Percentiles rank a stretch among this genome's conserved stretches.
phyloP scores from a whole-genome alignment of 2,797 vertebrate genomes.

The Nannoperca australis region DNA sequence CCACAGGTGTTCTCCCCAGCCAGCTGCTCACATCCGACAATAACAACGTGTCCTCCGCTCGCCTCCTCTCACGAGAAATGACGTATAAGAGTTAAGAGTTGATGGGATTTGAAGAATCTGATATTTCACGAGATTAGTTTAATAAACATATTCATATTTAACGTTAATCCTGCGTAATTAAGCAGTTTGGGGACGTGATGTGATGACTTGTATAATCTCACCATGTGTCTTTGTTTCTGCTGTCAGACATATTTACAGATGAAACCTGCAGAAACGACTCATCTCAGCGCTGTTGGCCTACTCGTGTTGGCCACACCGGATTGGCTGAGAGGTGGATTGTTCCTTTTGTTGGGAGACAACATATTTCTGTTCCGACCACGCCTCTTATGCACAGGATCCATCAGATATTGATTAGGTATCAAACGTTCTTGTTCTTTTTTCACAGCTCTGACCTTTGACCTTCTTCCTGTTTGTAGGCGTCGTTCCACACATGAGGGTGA shows the following conservation, averaged over 20 bases:
- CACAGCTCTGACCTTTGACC: slow-evolving; percentile 42
- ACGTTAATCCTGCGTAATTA: not conserved
- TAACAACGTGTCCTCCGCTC: slow-evolving; percentile 17
- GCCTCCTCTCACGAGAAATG: slow-evolving; percentile 28
- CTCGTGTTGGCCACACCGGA: not conserved
- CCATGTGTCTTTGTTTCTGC: not conserved
- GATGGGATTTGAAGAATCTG: slow-evolving; percentile 24
- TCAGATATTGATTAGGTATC: not conserved
- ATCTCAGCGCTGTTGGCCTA: too few species aligned
- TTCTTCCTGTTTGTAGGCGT: not conserved
- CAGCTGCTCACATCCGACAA: slow-evolving; percentile 24
- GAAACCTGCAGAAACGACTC: too few species aligned
- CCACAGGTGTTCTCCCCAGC: slow-evolving; percentile 22
- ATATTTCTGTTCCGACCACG: not conserved
- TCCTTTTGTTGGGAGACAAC: not conserved
- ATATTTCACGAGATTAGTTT: not conserved
- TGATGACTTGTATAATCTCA: too few species aligned
- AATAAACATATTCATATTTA: not conserved
- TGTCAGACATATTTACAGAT: not conserved
- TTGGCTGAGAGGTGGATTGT: not conserved
- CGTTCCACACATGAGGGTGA: not conserved
- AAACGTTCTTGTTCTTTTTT: not conserved
- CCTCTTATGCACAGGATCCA: not conserved
- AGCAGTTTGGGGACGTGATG: not conserved
- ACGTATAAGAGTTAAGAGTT: slow-evolving; percentile 12